These are phyloP conservation scores for Tragelaphus buxtoni DNA, from an alignment of 2,113 vertebrate genomes.

Conservation along the genomic window DNA sequence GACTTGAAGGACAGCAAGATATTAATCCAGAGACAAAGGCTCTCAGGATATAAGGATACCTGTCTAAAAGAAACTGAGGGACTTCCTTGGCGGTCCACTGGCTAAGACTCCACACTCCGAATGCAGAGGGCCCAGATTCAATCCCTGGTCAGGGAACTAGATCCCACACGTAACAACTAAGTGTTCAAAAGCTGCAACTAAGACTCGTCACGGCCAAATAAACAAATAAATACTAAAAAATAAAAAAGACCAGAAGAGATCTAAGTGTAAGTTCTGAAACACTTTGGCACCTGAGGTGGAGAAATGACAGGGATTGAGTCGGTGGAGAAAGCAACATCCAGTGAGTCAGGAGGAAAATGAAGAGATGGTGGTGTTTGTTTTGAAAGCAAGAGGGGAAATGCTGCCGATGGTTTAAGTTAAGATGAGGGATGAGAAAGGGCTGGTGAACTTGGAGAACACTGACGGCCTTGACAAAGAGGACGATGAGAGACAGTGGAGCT, in stretches of 20 bases:
- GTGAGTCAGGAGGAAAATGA: background rate
- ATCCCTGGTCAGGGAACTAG: background rate
- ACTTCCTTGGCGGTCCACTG: background rate
- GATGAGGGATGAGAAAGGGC: background rate
- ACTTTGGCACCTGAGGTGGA: fast-evolving
- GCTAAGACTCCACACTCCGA: background rate
- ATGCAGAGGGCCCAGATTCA: background rate
- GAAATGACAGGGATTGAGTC: background rate
- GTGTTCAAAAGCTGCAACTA: background rate
- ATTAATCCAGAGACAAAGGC: background rate
- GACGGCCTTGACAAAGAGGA: background rate
- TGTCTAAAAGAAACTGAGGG: background rate
- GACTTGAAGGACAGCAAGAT: background rate
- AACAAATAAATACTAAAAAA: background rate
- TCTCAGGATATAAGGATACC: background rate
- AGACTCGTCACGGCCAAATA: fast-evolving
- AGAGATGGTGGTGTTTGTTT: background rate
- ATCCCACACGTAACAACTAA: background rate
- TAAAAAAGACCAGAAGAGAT: background rate
- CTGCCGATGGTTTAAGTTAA: background rate
- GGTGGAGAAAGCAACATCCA: background rate
- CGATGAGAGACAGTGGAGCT: background rate
- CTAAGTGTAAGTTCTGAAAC: background rate
- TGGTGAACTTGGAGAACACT: background rate
- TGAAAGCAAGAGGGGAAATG: background rate